These are phyloP conservation scores for Neoascia interrupta DNA, from an alignment of 2,888 invertebrate species.

Conservation along the genomic window DNA sequence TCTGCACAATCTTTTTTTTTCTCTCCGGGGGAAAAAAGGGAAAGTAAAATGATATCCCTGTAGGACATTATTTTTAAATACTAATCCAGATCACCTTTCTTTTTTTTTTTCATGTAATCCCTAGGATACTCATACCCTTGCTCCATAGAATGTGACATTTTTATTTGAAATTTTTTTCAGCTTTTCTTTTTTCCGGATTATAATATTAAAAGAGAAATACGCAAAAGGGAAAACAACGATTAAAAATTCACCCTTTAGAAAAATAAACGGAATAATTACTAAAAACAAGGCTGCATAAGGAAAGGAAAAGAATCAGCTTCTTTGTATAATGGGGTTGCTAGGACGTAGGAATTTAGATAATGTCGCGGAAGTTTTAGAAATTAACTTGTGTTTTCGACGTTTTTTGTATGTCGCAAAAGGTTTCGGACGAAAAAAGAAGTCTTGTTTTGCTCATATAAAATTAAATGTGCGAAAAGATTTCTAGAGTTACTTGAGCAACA, in stretches of 20 bases:
- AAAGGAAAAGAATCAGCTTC: too few species aligned
- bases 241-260: slow-evolving; percentile 68
- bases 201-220: slow-evolving; percentile 42
- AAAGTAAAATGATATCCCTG: slow-evolving; percentile 77
- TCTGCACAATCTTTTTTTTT: slow-evolving; percentile 35
- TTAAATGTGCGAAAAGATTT: too few species aligned
- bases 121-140: slow-evolving; percentile 27
- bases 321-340: too few species aligned
- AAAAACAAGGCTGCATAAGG: slow-evolving; percentile 32
- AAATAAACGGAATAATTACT: slow-evolving; percentile 67
- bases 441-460: too few species aligned
- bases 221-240: slow-evolving; percentile 28
- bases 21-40: slow-evolving; percentile 12
- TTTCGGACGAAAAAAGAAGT: too few species aligned
- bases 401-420: too few species aligned
- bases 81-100: slow-evolving; percentile 79
- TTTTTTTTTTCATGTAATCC: slow-evolving; percentile 62
- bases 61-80: slow-evolving; percentile 79
- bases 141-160: slow-evolving; percentile 63
- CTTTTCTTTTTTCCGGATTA: slow-evolving; percentile 53
- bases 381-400: too few species aligned
- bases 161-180: slow-evolving; percentile 41
- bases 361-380: too few species aligned
- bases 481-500: too few species aligned
- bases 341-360: too few species aligned